These are phyloP conservation scores for Leiothrix lutea DNA, from an alignment of 2,113 vertebrate genomes.

Conservation along the genomic window DNA sequence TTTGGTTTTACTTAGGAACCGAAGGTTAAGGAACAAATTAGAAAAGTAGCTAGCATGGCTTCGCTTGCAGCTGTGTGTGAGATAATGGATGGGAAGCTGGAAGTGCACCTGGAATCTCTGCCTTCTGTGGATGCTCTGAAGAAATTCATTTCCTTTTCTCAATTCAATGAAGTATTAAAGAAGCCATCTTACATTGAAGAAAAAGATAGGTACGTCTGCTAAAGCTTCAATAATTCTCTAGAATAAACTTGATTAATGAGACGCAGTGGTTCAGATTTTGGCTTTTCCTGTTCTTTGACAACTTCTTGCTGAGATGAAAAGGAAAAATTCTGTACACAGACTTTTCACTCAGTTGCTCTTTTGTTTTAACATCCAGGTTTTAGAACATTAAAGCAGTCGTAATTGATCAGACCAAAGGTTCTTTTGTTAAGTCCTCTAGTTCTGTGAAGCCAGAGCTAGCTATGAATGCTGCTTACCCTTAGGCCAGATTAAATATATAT, in stretches of 20 bases:
- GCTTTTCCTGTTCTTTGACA: not conserved
- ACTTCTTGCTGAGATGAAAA: not conserved
- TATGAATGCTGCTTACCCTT: not conserved
- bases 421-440: not conserved
- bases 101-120: constrained; percentile 49
- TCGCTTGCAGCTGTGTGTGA: constrained; percentile 79
- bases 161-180: constrained; percentile 74
- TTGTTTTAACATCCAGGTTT: not conserved
- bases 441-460: not conserved
- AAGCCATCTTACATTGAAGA: constrained; percentile 75
- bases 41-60: constrained; percentile 79
- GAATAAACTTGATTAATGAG: not conserved
- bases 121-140: constrained; percentile 65
- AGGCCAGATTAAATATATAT: not conserved
- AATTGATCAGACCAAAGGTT: not conserved
- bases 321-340: not conserved
- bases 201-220: constrained; percentile 58
- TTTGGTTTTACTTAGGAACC: constrained; percentile 69
- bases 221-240: not conserved
- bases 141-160: constrained; percentile 56
- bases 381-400: not conserved
- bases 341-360: not conserved
- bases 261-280: not conserved
- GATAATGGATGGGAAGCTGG: constrained; percentile 50
- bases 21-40: constrained; percentile 77